Evolutionary conservation across 2,113 vertebrate species (phyloP).

Genomic region (Bubo scandiacus): DNA sequence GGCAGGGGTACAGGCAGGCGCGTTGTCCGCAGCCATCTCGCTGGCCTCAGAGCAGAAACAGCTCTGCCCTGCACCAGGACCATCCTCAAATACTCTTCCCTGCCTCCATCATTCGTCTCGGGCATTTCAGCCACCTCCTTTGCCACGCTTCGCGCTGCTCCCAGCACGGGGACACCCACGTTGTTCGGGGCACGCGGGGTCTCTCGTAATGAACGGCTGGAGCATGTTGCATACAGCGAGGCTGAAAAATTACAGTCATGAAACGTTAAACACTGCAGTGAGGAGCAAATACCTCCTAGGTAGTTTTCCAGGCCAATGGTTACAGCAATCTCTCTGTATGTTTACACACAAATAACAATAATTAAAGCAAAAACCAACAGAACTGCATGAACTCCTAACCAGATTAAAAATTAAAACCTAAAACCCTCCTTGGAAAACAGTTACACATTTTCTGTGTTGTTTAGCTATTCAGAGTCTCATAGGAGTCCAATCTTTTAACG

Average conservation of each 20-base stretch:
- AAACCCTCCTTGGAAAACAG: background rate
- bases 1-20: background rate
- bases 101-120: rapidly evolving
- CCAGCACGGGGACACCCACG: rapidly evolving
- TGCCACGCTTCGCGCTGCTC: rapidly evolving
- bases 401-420: background rate
- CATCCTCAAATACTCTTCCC: background rate
- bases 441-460: background rate
- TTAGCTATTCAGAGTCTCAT: background rate
- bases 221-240: background rate
- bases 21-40: rapidly evolving
- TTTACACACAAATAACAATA: constrained; percentile 12
- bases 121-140: rapidly evolving
- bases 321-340: background rate
- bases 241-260: background rate
- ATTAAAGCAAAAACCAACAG: constrained; percentile 9
- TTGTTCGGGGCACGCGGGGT: rapidly evolving
- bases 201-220: rapidly evolving
- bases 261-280: background rate
- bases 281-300: constrained; percentile 10
- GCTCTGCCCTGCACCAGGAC: background rate
- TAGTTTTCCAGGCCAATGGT: constrained; percentile 37
- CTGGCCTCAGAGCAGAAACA: background rate
- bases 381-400: background rate
- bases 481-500: background rate